Percentiles rank a stretch among this genome's conserved stretches.
These are phyloP conservation scores for Bimastos eiseni DNA, from an alignment of 2,888 invertebrate species.

Conservation along the genomic window DNA sequence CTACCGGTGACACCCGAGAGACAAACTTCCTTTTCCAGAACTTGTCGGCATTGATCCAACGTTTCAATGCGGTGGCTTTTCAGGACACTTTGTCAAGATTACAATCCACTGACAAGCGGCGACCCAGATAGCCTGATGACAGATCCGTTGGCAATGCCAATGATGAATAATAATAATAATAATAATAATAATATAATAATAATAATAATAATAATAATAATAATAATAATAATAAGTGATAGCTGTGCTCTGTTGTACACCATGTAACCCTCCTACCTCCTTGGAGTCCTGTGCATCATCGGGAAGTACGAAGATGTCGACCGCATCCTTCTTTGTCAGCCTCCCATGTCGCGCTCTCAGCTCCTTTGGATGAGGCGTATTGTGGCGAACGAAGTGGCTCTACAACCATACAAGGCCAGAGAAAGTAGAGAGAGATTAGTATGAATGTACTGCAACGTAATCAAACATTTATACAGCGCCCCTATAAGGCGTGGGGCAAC, in stretches of 20 bases:
- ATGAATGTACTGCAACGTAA: too few species aligned
- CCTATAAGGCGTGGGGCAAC: too few species aligned
- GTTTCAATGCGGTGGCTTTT: too few species aligned
- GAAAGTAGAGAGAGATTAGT: too few species aligned
- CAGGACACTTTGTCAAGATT: too few species aligned
- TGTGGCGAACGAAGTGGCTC: conserved; percentile 38
- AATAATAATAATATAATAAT: neutral
- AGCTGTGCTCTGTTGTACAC: neutral
- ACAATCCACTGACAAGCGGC: too few species aligned
- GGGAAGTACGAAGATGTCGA: conserved; percentile 57
- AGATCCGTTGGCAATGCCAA: too few species aligned
- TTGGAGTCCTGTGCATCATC: conserved; percentile 52
- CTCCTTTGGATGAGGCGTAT: conserved; percentile 36
- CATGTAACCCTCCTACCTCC: conserved; percentile 41
- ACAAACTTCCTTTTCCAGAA: too few species aligned
- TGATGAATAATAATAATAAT: neutral
- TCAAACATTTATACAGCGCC: too few species aligned
- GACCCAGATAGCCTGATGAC: too few species aligned
- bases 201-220: neutral
- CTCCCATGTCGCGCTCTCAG: conserved; percentile 33
- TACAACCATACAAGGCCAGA: neutral
- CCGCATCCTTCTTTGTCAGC: conserved; percentile 39
- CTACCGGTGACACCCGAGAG: too few species aligned
- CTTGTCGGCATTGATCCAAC: too few species aligned
- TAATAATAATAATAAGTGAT: neutral